Percentiles rank a stretch among this genome's conserved stretches.
Conservation (phyloP, 2,888 invertebrate genomes). For the Caenorhabditis panamensis region DNA sequence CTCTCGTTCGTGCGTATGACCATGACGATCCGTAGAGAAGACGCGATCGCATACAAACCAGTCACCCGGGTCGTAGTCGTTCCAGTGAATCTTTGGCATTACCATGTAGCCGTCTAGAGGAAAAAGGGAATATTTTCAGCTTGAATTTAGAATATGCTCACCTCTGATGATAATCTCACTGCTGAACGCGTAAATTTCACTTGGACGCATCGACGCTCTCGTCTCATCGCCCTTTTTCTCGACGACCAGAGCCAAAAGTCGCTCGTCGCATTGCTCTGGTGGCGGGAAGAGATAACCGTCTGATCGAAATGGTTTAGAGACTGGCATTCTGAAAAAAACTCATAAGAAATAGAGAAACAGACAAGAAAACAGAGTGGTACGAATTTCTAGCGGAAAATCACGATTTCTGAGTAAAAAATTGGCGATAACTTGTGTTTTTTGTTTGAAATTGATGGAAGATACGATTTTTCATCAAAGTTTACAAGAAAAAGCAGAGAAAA, state of each 20-base stretch:
- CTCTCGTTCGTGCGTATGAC: slow-evolving; percentile 11
- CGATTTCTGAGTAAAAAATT: no score
- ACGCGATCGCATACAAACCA: slow-evolving; percentile 6
- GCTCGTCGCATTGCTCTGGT: background rate
- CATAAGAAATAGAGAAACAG: no score
- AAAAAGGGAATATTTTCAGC: background rate
- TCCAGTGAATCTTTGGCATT: slow-evolving; percentile 33
- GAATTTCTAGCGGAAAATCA: no score
- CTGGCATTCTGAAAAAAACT: no score
- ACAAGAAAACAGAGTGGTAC: no score
- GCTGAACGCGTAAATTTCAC: slow-evolving; percentile 39
- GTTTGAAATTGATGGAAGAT: no score
- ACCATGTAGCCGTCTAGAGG: slow-evolving; percentile 42
- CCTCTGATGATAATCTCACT: slow-evolving; percentile 28
- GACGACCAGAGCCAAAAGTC: slow-evolving; percentile 14
- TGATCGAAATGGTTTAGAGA: background rate
- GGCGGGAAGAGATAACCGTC: slow-evolving; percentile 17
- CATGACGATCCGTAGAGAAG: slow-evolving; percentile 1
- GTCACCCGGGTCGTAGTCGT: slow-evolving; percentile 2
- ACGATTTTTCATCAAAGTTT: no score
- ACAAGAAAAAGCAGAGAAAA: background rate
- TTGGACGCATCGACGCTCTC: slow-evolving; percentile 32
- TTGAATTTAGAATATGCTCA: background rate
- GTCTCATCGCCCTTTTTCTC: slow-evolving; percentile 47
- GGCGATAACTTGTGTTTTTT: no score